Conservation (phyloP, 2,888 invertebrate genomes). For the Eurytoma adleriae region DNA sequence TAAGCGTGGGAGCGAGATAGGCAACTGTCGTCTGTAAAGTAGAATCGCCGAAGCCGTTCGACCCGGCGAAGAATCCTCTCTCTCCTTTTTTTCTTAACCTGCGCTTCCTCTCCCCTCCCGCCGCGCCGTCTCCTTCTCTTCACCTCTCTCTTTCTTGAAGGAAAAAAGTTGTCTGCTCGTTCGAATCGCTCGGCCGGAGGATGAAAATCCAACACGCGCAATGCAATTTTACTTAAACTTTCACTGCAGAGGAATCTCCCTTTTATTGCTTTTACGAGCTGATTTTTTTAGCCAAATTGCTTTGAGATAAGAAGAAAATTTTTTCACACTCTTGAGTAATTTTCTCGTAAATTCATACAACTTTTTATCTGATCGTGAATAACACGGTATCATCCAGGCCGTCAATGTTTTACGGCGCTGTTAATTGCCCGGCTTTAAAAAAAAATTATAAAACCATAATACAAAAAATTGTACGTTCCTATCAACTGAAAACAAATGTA, state of each 20-base stretch:
- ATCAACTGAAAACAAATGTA: too few relatives aligned
- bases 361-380: slow-evolving; percentile 3
- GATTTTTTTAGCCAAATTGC: slow-evolving; percentile 40
- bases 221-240: slow-evolving; percentile 52
- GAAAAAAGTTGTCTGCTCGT: slow-evolving; percentile 40
- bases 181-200: slow-evolving; percentile 40
- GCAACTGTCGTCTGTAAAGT: slow-evolving; percentile 55
- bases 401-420: too few relatives aligned
- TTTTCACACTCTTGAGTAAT: slow-evolving; percentile 17
- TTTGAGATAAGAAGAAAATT: not conserved
- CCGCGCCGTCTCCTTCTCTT: not conserved
- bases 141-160: not conserved
- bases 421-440: too few relatives aligned
- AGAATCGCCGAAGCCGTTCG: slow-evolving; percentile 50
- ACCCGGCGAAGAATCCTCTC: slow-evolving; percentile 31
- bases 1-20: slow-evolving; percentile 6
- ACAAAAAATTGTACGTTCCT: too few relatives aligned
- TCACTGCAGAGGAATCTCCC: slow-evolving; percentile 37
- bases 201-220: slow-evolving; percentile 52
- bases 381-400: not conserved
- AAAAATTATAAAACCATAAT: too few relatives aligned
- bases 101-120: not conserved
- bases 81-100: slow-evolving; percentile 3
- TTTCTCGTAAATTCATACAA: slow-evolving; percentile 16
- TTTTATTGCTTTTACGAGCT: slow-evolving; percentile 46